Evolutionary conservation across 2,888 invertebrate species (phyloP), one percentile per base, ranked within the genome.

Genomic region (Lasioglossum villosulum): DNA sequence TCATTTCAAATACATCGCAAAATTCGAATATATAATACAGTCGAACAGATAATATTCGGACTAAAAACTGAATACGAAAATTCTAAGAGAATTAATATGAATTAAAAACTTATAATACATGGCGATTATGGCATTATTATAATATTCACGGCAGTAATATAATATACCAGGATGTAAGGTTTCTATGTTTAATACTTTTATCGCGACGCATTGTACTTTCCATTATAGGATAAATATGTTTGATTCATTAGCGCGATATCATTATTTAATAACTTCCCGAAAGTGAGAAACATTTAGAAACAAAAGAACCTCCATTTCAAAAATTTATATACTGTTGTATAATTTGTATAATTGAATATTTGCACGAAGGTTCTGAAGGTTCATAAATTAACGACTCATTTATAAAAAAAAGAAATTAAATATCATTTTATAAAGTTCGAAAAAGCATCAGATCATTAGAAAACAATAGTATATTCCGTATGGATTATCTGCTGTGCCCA

Each of bases 131-230:
- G 30, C 12, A 78, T 63, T 77, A 82, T 78, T 70, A 74, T 74
- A 66, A 78, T 78, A 81, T 70, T 59, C 66, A 72, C 66, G 86
- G 68, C 78, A 86, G 86, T 86, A 86, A 72, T 86, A 86, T 78
- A 86, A 86, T 75, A 75, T 74, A 68, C 34, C 77, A 72, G 56
- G 71, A 75, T 72, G 48, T 72, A 72, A 75, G 39, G 70, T 78
- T 66, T 39, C 45, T 73, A 68, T 34, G 45, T 19, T 27, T 71
- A 75, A 37, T 83, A 30, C 68, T 39, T 74, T 80, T 71, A 79
- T 66, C 66, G 52, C 42, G 45, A 16, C n/a, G 66, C 66, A 66
- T 56, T 42, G 37, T 45, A 72, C 5, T 85, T 78, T 19, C 75
- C 48, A 37, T 27, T 70, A 72, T n/a, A 78, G 30, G 56, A 75